Evolutionary conservation across 2,797 vertebrate genomes (phyloP).

Genomic region (Hirundo rustica): DNA sequence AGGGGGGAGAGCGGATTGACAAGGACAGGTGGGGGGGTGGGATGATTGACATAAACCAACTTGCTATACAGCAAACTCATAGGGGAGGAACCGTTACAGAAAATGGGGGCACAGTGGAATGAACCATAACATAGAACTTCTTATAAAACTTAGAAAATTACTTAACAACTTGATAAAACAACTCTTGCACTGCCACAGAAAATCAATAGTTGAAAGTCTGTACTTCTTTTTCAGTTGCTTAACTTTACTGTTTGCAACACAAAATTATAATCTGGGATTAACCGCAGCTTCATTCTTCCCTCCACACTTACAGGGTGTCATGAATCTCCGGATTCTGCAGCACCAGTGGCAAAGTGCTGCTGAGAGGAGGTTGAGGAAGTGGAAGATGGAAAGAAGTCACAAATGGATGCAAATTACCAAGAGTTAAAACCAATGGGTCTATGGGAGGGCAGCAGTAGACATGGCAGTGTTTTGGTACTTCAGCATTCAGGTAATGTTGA

Average conservation of each 20-base stretch:
- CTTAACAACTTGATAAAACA: no score
- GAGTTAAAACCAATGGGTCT: neutral
- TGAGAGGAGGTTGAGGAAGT: neutral
- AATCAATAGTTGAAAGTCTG: neutral
- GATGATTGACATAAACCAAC: no score
- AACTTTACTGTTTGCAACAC: neutral
- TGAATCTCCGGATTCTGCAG: neutral
- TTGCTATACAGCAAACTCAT: no score
- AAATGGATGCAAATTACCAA: neutral
- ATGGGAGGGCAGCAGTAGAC: neutral
- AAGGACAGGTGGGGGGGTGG: no score
- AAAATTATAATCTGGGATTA: neutral
- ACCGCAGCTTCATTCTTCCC: neutral
- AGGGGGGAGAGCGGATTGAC: no score
- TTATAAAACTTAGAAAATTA: no score
- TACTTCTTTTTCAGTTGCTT: neutral
- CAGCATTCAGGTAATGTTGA: neutral
- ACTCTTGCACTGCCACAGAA: no score
- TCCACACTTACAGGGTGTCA: rapidly evolving
- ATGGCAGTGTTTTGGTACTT: neutral
- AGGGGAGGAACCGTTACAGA: no score
- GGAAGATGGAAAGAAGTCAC: neutral
- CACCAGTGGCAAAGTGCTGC: neutral
- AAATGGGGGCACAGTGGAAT: no score
- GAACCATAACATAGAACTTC: no score